These are phyloP conservation scores for Gymnoscopelus microlampas DNA, from an alignment of 2,797 vertebrate species.

Conservation along the genomic window DNA sequence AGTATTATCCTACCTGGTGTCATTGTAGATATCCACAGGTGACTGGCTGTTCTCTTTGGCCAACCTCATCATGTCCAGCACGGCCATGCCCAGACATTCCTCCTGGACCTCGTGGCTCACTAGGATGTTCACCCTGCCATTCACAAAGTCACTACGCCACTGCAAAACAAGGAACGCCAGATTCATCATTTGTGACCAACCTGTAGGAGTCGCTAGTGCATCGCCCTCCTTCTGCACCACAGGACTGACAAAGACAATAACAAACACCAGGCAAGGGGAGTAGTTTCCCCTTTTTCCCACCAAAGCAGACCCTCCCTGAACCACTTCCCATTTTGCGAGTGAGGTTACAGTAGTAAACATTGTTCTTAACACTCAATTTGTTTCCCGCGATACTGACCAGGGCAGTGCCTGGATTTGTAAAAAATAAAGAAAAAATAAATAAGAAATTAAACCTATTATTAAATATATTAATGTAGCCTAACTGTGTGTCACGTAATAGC, in stretches of 20 bases:
- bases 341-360: slow-evolving; percentile 19
- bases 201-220: too few species aligned
- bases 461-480: too few species aligned
- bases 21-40: slow-evolving; percentile 89
- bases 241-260: too few species aligned
- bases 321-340: slow-evolving; percentile 60
- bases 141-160: slow-evolving; percentile 94
- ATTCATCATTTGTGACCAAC: too few species aligned
- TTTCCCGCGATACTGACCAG: too few species aligned
- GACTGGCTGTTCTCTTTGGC: slow-evolving; percentile 91
- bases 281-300: slow-evolving; percentile 26
- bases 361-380: too few species aligned
- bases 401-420: too few species aligned
- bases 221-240: too few species aligned
- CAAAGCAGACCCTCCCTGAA: slow-evolving; percentile 23
- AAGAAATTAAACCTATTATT: too few species aligned
- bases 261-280: too few species aligned
- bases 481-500: too few species aligned
- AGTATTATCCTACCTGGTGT: slow-evolving; percentile 83
- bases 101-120: slow-evolving; percentile 94
- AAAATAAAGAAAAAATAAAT: too few species aligned
- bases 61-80: slow-evolving; percentile 97
- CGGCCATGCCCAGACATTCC: slow-evolving; percentile 96
- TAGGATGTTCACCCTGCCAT: slow-evolving; percentile 84
- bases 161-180: slow-evolving; percentile 47